A percentile compares a stretch with the other conserved stretches of the same genome.
Evolutionary conservation across 2,888 invertebrate genomes (phyloP).

Genomic region (Cantharis nigra): DNA sequence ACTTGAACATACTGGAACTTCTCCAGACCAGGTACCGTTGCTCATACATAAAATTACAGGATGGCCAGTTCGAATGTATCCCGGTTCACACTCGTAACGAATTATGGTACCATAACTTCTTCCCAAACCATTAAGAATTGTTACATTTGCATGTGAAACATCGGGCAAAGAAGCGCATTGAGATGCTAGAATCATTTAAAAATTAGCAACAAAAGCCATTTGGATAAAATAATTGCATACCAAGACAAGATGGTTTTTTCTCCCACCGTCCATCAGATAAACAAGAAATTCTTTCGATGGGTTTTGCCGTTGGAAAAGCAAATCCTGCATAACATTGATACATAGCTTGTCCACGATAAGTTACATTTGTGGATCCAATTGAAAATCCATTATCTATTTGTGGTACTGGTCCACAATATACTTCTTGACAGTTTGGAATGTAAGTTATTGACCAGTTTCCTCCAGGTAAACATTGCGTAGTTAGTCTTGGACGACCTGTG

Average conservation of each 20-base stretch:
- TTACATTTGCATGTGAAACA: slow-evolving; percentile 84
- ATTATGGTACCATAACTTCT: slow-evolving; percentile 93
- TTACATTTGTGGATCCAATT: slow-evolving; percentile 93
- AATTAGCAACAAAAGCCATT: background rate
- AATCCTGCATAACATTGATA: slow-evolving; percentile 97
- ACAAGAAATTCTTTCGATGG: slow-evolving; percentile 88
- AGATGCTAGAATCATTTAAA: slow-evolving; percentile 66
- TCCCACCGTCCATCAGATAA: slow-evolving; percentile 91
- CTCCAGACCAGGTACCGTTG: slow-evolving; percentile 93
- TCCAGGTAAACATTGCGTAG: slow-evolving; percentile 84
- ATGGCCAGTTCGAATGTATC: slow-evolving; percentile 84
- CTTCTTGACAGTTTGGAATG: slow-evolving; percentile 93
- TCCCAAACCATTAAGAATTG: slow-evolving; percentile 86
- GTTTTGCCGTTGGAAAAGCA: slow-evolving; percentile 85
- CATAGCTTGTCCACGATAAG: slow-evolving; percentile 89
- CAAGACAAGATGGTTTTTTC: slow-evolving; percentile 86
- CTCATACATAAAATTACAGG: slow-evolving; percentile 94
- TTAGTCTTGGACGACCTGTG: slow-evolving; percentile 82
- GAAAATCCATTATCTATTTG: slow-evolving; percentile 98
- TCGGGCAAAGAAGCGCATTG: slow-evolving; percentile 88
- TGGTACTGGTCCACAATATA: slow-evolving; percentile 96
- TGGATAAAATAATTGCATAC: slow-evolving; percentile 56
- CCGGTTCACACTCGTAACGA: slow-evolving; percentile 89
- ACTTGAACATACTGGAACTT: slow-evolving; percentile 85
- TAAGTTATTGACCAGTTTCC: slow-evolving; percentile 92